Evolutionary conservation across 2,113 vertebrate genomes (phyloP), one percentile per base, ranked within the genome.

Genomic region (Hepsetus odoe): DNA sequence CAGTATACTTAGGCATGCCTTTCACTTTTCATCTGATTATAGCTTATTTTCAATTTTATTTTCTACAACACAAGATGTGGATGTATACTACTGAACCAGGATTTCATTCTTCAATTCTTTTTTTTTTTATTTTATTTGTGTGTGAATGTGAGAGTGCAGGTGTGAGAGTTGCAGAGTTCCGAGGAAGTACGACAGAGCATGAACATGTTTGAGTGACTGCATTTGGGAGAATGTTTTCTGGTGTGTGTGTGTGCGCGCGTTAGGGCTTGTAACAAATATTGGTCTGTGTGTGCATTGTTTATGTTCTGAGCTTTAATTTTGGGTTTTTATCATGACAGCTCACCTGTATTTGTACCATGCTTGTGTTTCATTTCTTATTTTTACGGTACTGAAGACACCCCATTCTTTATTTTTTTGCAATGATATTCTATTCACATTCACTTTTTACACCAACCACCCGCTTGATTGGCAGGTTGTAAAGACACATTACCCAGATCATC

Each of bases 11-110:
- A 86, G 88, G 80, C 82, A 88, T 88, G 86, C 83, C 87, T 87
- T 88, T 87, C 85, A 86, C 84, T 85, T 91, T 86, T 87, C 88
- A 90, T 85, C 86, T 83, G 88, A 88, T 76, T 88, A 85, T 86
- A 75, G 68, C 32, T 90, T 88, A 82, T 83, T 74, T 83, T 86
- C 76, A 80, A 44, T 75, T 88, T 89, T 87, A 72, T 88, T 91
- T 91, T 85, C 89, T 90, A 91, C 88, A 90, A 89, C 88, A 89
- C 88, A 85, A 85, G 81, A 90, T 56, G 82, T 86, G 87, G 88
- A 90, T 89, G 89, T 91, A 91, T 89, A 85, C 87, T 88, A 85
- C 83, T 89, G 90, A 62, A 85, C 80, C 89, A 92, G 83, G 89
- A 84, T 89, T 91, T 92, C 80, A 89, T 69, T 86, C 86, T 89